Evolutionary conservation across 2,113 vertebrate species (phyloP), one percentile per base, ranked within the genome.

Genomic region (Corydoras maculifer): DNA sequence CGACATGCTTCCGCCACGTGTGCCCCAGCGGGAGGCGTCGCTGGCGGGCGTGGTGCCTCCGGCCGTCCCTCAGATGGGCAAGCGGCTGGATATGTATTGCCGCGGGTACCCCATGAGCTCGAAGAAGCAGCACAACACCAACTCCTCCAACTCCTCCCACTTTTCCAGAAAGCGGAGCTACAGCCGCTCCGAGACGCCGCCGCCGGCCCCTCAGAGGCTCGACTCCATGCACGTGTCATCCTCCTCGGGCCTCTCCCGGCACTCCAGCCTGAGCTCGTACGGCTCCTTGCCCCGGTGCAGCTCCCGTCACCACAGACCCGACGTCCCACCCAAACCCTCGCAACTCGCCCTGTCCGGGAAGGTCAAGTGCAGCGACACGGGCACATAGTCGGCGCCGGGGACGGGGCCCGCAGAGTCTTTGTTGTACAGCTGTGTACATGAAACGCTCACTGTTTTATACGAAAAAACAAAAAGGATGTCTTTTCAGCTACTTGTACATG

Each of bases 91-190:
- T 73, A 89, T 96, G 69, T 99, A 97, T 54, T 93, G 82, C 1
- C 86, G 95, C 54, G 92, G 95, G 77, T 97, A 95, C 87, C 94
- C 94, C 35, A 83, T 91, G 55, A 93, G 86, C 1, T 93, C 96
- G 73, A 99, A 97, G 91, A 94, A 93, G 84, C 97, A 98, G 86
- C 97, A 97, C 90, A 99, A 98, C 87, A 97, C 97, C 81, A 99
- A 99, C 90, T 99, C 95, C 55, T 99, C 96, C 80, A 99, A 98
- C 78, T 99, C 97, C 0, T 98, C 97, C 76, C 95, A 95, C 83
- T 89, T 98, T 80, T 91, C 96, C 71, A 88, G 94, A 74, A 95
- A 98, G 84, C 96, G 93, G 86, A 98, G 97, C 87, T 97, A 97
- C 51, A 83, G 91, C 87, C 89, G 92, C 57, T 92, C 91, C 3